Evolutionary conservation across 2,113 vertebrate genomes (phyloP).

Genomic region (Lota lota): DNA sequence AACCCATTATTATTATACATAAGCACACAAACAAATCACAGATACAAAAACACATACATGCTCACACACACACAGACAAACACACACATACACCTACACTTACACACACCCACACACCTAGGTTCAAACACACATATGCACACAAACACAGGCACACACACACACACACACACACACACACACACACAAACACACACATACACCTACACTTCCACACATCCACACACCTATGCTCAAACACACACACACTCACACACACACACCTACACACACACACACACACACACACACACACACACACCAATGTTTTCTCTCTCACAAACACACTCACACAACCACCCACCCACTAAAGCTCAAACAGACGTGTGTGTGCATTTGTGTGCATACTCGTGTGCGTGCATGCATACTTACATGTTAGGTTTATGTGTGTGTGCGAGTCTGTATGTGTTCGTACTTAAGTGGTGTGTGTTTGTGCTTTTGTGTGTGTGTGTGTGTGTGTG

Average conservation of each 20-base stretch:
- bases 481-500: constrained; percentile 1
- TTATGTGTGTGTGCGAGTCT: no score
- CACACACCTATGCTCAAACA: no score
- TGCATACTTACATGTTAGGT: no score
- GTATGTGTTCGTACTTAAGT: background rate
- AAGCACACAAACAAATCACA: constrained; percentile 1
- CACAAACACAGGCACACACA: background rate
- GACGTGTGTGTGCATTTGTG: background rate
- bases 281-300: no score
- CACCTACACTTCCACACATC: background rate
- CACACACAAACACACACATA: constrained; percentile 12
- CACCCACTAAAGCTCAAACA: background rate
- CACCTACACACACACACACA: no score
- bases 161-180: no score
- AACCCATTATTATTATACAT: background rate
- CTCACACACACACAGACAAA: background rate
- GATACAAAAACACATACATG: no score
- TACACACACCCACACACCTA: background rate
- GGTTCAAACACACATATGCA: background rate
- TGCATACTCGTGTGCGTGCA: no score
- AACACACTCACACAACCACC: no score
- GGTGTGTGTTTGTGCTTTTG: background rate
- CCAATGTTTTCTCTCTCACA: no score
- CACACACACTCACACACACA: no score
- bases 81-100: background rate